These are phyloP conservation scores for Hestina assimilis DNA, from an alignment of 1,140 invertebrate species.

Conservation along the genomic window DNA sequence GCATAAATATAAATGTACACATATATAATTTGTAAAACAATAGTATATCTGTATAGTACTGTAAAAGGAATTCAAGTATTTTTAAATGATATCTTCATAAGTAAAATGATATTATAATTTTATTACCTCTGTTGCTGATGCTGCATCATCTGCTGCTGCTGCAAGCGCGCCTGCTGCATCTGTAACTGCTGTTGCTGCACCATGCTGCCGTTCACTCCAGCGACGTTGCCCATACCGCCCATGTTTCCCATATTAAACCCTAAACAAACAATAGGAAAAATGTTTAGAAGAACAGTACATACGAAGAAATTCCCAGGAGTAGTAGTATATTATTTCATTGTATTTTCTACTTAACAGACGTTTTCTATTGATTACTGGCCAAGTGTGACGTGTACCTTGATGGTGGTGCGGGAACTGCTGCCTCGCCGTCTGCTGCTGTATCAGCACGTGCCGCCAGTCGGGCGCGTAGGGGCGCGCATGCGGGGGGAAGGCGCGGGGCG, in stretches of 20 bases:
- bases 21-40: too few species aligned
- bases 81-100: too few species aligned
- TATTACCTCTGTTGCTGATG: constrained; percentile 71
- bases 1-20: too few species aligned
- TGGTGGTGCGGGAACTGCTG: constrained; percentile 83
- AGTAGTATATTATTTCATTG: too few species aligned
- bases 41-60: too few species aligned
- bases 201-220: constrained; percentile 48
- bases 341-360: too few species aligned
- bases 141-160: constrained; percentile 76
- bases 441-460: constrained; percentile 86
- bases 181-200: constrained; percentile 73
- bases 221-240: constrained; percentile 58
- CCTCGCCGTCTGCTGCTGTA: constrained; percentile 84
- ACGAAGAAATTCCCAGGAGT: constrained; percentile 7
- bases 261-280: constrained; percentile 19
- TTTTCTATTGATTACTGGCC: too few species aligned
- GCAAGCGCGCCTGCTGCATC: constrained; percentile 78
- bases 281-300: not conserved
- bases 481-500: constrained; percentile 84
- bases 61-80: too few species aligned
- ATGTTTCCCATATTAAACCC: constrained; percentile 58
- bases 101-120: not conserved
- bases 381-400: constrained; percentile 81
- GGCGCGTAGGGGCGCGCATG: constrained; percentile 79